Evolutionary conservation across 2,888 invertebrate species (phyloP), one percentile per base, ranked within the genome.

Genomic region (Chrysodeixis includens): DNA sequence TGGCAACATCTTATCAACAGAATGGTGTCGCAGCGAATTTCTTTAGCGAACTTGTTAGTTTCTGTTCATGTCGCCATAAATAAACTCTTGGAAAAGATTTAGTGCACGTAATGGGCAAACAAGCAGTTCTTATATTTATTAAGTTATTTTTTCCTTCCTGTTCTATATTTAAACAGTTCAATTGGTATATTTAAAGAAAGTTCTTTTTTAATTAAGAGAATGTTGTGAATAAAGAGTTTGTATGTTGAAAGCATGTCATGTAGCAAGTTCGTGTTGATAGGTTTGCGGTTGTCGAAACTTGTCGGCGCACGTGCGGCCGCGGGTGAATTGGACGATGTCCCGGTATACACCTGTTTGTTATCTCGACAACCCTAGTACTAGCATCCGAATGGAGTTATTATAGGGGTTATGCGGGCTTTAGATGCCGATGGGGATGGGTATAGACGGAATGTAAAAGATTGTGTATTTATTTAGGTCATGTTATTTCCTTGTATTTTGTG

Each of bases 1-100:
- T 79, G 79, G 76, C 79, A 76, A 56, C 55, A 58, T 64, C 65
- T 79, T 76, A 76, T 76, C 79, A 71, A 61, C 40, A 16, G 49
- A 55, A 68, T 79, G 67, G 67, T 76, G 65, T 65, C 58, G 52
- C 46, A 44, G 76, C 76, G 49, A 55, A 70, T 76, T 76, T 79
- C 66, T 79, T 71, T 64, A 70, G 40, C 64, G 53, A 76, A 79
- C 71, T 79, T 74, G 71, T 75, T 75, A 66, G 59, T 64, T 71
- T 79, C 79, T 62, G 64, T 67, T 79, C 66, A 79, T 75, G 70
- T 75, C 71, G 30, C 16, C 30, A 30, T 57, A 69, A 56, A 74
- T 74, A 78, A 74, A 74, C 59, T 68, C 68, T 74, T 73, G 56
- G 67, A 78, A 74, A 66, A 74, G 60, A 74, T 74, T 62, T 7